Percentiles rank a stretch among this genome's conserved stretches.
Conservation (phyloP, 2,888 invertebrate genomes). For the Ceraclea dissimilis region DNA sequence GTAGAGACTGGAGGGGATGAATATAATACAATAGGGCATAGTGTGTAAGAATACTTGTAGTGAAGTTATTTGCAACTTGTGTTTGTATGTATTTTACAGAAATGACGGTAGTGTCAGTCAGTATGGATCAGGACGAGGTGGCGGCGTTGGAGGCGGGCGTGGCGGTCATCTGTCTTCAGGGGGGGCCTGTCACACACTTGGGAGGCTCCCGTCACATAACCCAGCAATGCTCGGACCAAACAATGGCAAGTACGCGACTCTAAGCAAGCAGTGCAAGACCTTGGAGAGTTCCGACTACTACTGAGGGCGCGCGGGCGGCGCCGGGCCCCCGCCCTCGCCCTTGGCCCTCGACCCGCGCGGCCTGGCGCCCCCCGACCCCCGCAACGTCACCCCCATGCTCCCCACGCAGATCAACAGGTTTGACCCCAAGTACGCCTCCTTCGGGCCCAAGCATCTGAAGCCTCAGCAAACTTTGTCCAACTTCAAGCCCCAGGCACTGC, state of each 20-base stretch:
- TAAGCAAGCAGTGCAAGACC: constrained; percentile 94
- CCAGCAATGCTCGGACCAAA: constrained; percentile 57
- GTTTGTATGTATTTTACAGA: constrained; percentile 33
- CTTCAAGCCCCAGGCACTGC: constrained; percentile 21
- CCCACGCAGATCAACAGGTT: constrained; percentile 48
- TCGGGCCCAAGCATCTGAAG: constrained; percentile 42
- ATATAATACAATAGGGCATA: too few species aligned
- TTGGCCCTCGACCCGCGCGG: constrained; percentile 36
- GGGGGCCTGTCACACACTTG: constrained; percentile 55
- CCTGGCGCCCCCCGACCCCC: constrained; percentile 46
- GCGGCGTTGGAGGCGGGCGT: constrained; percentile 29
- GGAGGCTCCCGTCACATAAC: constrained; percentile 56
- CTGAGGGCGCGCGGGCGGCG: constrained; percentile 74
- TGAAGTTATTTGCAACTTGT: constrained; percentile 26
- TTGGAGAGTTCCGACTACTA: constrained; percentile 90
- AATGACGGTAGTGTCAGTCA: constrained; percentile 38
- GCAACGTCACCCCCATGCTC: constrained; percentile 40
- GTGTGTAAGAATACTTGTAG: neutral
- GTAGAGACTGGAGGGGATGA: too few species aligned
- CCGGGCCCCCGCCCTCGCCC: constrained; percentile 42
- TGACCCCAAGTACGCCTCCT: constrained; percentile 53
- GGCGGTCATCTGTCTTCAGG: constrained; percentile 32
- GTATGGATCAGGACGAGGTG: constrained; percentile 26
- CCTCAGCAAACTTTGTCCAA: constrained; percentile 34
- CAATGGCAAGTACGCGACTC: constrained; percentile 87